These are phyloP conservation scores for Drosophila littoralis DNA, from an alignment of 1,140 invertebrate species.

Conservation along the genomic window DNA sequence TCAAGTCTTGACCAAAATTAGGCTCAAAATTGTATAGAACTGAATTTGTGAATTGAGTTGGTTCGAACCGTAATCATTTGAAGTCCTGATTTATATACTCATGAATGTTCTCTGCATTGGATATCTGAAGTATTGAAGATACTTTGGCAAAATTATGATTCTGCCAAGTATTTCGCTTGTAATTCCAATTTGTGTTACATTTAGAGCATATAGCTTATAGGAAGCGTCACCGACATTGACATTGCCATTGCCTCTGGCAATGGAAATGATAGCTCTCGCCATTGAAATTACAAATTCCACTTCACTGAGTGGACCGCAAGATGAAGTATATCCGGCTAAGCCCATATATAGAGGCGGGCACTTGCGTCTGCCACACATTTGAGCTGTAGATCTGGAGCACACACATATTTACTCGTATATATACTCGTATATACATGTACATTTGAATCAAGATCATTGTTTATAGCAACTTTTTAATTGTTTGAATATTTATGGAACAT, in stretches of 20 bases:
- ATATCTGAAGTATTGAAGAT: no score
- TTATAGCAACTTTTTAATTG: conserved; percentile 30
- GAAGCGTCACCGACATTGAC: conserved; percentile 5
- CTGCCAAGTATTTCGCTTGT: not conserved
- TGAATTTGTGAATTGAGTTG: no score
- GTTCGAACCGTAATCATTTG: no score
- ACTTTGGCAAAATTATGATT: not conserved
- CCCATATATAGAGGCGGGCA: conserved; percentile 24
- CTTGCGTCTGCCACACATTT: conserved; percentile 9
- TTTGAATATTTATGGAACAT: conserved; percentile 16
- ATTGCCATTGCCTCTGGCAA: conserved; percentile 53
- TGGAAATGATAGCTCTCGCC: conserved; percentile 35
- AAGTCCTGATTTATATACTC: no score
- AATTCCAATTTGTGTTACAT: not conserved
- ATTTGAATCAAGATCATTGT: conserved; percentile 22
- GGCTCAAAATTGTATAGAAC: no score
- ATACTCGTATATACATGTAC: not conserved
- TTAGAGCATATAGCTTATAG: not conserved
- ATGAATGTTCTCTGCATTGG: no score
- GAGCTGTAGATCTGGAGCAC: conserved; percentile 26
- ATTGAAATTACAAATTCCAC: conserved; percentile 75
- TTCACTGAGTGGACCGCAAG: conserved; percentile 66
- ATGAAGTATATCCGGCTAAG: conserved; percentile 77
- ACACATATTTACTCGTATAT: not conserved
- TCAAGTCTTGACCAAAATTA: no score